A percentile compares a stretch with the other conserved stretches of the same genome.
Conservation (phyloP, 2,113 vertebrate genomes). For the Panthera tigris region DNA sequence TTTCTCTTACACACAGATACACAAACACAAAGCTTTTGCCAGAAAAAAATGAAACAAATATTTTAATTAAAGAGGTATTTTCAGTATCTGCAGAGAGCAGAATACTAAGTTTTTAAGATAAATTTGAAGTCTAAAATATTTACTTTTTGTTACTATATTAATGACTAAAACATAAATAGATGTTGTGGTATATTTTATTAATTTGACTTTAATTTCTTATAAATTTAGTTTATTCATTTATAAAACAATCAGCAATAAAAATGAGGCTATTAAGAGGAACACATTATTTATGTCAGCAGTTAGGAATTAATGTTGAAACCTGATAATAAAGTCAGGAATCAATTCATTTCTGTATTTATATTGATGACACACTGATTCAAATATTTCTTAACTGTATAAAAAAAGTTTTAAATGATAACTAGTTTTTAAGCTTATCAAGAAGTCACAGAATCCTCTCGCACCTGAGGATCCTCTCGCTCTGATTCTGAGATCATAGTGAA, state of each 20-base stretch:
- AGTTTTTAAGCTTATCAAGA: background rate
- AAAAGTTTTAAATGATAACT: background rate
- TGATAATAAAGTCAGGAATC: background rate
- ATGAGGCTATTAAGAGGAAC: background rate
- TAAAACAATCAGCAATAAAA: background rate
- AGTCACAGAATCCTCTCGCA: background rate
- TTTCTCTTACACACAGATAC: background rate
- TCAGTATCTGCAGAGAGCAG: background rate
- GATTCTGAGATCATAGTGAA: background rate
- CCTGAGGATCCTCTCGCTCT: no score
- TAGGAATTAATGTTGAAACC: background rate
- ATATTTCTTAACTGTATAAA: background rate
- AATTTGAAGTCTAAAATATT: background rate
- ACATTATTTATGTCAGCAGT: background rate
- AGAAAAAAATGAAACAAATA: background rate
- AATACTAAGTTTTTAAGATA: background rate
- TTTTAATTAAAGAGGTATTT: background rate
- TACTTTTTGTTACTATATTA: background rate
- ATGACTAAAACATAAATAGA: background rate
- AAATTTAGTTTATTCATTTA: background rate
- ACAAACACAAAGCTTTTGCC: background rate
- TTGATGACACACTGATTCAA: background rate
- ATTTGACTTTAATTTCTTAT: background rate
- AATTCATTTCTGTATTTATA: background rate
- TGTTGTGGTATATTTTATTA: background rate